Evolutionary conservation across 2,888 invertebrate genomes (phyloP).

Genomic region (Lucinisca nassula): DNA sequence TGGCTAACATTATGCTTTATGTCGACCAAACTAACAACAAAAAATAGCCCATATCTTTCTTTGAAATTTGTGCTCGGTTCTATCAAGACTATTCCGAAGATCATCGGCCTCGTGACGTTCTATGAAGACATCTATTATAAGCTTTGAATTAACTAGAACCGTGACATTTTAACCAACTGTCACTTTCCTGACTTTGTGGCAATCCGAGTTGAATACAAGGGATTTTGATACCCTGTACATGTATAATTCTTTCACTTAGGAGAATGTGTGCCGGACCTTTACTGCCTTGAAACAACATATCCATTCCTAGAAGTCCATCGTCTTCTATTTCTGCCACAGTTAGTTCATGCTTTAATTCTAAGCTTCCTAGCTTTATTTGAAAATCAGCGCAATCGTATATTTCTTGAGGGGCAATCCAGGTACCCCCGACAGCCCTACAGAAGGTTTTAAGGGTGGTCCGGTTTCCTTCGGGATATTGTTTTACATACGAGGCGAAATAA

Average conservation of each 20-base stretch:
- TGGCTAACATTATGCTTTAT: conserved; percentile 9
- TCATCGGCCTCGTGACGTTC: conserved; percentile 18
- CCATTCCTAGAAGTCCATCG: conserved; percentile 2
- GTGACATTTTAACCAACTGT: no score
- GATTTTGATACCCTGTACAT: no score
- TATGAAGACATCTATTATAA: conserved; percentile 41
- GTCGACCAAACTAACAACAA: conserved; percentile 42
- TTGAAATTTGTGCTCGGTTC: conserved; percentile 26
- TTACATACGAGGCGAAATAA: no score
- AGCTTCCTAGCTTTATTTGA: background rate
- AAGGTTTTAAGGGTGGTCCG: no score
- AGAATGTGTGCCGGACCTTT: conserved; percentile 24
- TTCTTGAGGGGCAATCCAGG: no score
- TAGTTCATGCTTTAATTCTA: background rate
- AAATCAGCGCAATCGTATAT: conserved; percentile 9
- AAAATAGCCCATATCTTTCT: conserved; percentile 26
- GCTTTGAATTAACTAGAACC: no score
- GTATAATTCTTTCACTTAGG: no score
- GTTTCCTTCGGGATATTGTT: no score
- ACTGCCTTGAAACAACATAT: background rate
- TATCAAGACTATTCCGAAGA: conserved; percentile 16
- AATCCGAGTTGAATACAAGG: no score
- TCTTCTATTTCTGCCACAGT: no score
- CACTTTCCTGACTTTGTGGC: no score
- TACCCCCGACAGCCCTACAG: no score